Evolutionary conservation across 2,888 invertebrate genomes (phyloP), one percentile per base, ranked within the genome.

Genomic region (Neoascia interrupta): DNA sequence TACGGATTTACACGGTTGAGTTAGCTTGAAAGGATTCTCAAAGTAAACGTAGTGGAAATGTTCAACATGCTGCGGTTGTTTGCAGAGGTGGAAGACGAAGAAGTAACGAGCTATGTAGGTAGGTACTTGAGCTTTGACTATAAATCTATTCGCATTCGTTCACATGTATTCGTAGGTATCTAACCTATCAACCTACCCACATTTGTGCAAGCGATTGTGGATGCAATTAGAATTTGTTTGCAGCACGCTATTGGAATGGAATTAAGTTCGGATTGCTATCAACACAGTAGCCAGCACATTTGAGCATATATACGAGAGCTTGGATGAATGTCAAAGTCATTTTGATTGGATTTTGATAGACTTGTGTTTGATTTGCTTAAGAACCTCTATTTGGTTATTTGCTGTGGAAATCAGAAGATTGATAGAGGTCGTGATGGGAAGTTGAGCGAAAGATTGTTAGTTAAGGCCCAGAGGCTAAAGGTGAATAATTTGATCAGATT

Each of bases 1-100:
- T 68, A 72, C 79, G 73, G 73, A 80, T 80, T 80, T 80, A 80
- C 73, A 80, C 79, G 73, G 73, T 58, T 80, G 73, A 68, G 66
- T 66, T 68, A 63, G 54, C 39, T 37, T 19, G 51, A 79, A 79
- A 79, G 76, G 76, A 79, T 72, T 66, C 34, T 37, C 66, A 72
- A 66, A 66, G 58, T 70, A 79, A 79, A 79, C 72, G 72, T 72
- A 66, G 53, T 79, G 76, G 76, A 79, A 79, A 79, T 61, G 69
- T 53, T 79, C 60, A 70, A 72, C 66, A 79, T 72, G 54, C 53
- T 72, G 66, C 54, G 72, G 63, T 79, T 79, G 64, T 72, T 72
- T 54, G 64, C 60, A 34, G 53, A 66, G 53, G 60, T 60, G 47
- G 51, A 58, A 28, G 43, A 26, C 11, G 47, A 43, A 58, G 37